Evolutionary conservation across 2,797 vertebrate species (phyloP).

Genomic region (Melanotaenia maccullochi): DNA sequence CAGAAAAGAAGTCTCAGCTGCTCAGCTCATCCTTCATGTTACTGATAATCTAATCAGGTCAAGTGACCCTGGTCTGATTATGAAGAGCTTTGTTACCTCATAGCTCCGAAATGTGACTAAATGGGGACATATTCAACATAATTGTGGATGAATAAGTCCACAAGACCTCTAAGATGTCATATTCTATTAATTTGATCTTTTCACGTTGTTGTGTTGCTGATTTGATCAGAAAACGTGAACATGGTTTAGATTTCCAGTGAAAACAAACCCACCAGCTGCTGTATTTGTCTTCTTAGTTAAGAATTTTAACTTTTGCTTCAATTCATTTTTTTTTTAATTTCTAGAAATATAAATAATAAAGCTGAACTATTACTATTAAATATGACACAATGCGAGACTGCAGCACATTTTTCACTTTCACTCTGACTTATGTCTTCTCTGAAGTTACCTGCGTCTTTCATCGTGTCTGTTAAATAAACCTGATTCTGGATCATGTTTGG

Average conservation of each 20-base stretch:
- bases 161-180: no score
- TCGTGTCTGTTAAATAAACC: neutral
- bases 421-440: neutral
- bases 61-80: constrained; percentile 3
- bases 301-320: neutral
- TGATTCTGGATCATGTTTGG: neutral
- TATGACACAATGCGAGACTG: no score
- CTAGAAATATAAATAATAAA: no score
- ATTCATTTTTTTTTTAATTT: neutral
- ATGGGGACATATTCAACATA: no score
- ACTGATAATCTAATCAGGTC: constrained; percentile 1
- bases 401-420: no score
- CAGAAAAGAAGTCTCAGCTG: no score
- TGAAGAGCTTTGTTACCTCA: neutral
- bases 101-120: neutral
- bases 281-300: neutral
- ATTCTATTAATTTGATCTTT: no score
- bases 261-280: neutral
- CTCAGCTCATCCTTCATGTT: neutral
- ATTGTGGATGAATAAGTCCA: no score
- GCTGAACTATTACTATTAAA: no score
- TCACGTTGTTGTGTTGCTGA: neutral
- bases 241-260: neutral
- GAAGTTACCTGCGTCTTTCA: neutral
- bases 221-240: neutral